Base-by-base conservation (phyloP, 1,140 invertebrate species). In the Oryctes rhinoceros region DNA sequence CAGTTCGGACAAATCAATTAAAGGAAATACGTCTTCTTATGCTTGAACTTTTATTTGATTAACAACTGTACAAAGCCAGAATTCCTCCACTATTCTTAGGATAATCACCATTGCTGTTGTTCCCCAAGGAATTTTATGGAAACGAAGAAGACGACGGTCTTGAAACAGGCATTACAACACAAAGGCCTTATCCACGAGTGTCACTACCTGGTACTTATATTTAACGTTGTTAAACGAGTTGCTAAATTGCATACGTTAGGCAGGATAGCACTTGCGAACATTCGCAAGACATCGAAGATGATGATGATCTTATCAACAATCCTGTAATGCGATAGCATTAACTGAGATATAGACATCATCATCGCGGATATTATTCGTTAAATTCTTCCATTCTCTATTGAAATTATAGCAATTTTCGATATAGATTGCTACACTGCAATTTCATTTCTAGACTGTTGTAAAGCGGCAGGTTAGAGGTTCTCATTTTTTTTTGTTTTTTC, bases 351-450 rank as follows among this genome's bases (percentile, higher is more conserved):
- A 53, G 49, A 53, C 49, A 53, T 53, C n/a, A 53, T 53, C 49
- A 53, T 53, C 49, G 4, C 0, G 4, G 49, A 53, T 44, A 44
- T 44, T 44, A 53, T 53, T 53, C 49, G 49, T 53, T 53, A n/a
- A 11, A 13, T 15, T 53, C 4, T 13, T 4, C 11, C 0, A 4
- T 13, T 1, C n/a, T 53, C 49, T 4, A 15, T 53, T 9, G 49
- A 53, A 53, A 53, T 53, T 53, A 53, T 53, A 53, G 13, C 49
- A 53, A 53, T 53, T 53, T 53, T 48, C 49, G 49, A 53, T 53
- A 53, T 53, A 13, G 49, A 53, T 53, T 53, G n/a, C 49, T 11
- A 11, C 49, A 11, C 49, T 53, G 49, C 49, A 53, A 53, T 53
- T 53, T 53, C 49, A 53, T 44, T 44, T 44, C 2, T 53, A 53